Percentiles rank a stretch among this genome's conserved stretches.
Evolutionary conservation across 2,888 invertebrate species (phyloP).

Genomic region (Leucophenga maculata): DNA sequence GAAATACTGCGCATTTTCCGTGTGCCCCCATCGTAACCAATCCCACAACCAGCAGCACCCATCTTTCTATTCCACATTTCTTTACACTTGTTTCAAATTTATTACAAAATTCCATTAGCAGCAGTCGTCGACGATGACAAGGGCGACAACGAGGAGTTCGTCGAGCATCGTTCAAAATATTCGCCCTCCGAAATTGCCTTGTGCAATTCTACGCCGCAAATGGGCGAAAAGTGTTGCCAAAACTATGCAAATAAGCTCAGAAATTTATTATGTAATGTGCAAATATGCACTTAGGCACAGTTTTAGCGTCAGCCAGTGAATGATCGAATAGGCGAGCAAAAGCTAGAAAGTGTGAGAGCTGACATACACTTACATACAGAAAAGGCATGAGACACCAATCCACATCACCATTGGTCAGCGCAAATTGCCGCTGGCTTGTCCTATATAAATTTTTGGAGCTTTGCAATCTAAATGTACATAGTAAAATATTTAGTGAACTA

Average conservation of each 20-base stretch:
- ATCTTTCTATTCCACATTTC: slow-evolving; percentile 39
- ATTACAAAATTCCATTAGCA: slow-evolving; percentile 62
- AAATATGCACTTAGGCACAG: slow-evolving; percentile 43
- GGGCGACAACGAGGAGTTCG: not conserved
- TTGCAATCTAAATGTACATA: too few species aligned
- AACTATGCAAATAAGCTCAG: slow-evolving; percentile 65
- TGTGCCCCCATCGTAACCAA: not conserved
- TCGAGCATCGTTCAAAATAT: slow-evolving; percentile 1
- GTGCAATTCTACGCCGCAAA: slow-evolving; percentile 18
- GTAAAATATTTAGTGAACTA: too few species aligned
- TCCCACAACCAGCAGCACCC: slow-evolving; percentile 31
- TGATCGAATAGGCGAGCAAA: too few species aligned
- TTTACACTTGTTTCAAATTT: slow-evolving; percentile 46
- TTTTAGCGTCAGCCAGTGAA: slow-evolving; percentile 7
- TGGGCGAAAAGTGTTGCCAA: slow-evolving; percentile 38
- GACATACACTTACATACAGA: too few species aligned
- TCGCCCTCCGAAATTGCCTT: slow-evolving; percentile 42
- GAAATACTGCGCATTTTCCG: too few species aligned
- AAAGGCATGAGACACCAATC: too few species aligned
- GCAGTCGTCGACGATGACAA: not conserved
- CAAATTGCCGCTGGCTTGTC: too few species aligned
- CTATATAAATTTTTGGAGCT: too few species aligned
- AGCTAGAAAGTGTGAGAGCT: too few species aligned
- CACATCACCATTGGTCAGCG: too few species aligned
- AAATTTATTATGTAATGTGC: slow-evolving; percentile 63